These are phyloP conservation scores for Notarius quadriscutis DNA, from an alignment of 2,113 vertebrate species.

Conservation along the genomic window DNA sequence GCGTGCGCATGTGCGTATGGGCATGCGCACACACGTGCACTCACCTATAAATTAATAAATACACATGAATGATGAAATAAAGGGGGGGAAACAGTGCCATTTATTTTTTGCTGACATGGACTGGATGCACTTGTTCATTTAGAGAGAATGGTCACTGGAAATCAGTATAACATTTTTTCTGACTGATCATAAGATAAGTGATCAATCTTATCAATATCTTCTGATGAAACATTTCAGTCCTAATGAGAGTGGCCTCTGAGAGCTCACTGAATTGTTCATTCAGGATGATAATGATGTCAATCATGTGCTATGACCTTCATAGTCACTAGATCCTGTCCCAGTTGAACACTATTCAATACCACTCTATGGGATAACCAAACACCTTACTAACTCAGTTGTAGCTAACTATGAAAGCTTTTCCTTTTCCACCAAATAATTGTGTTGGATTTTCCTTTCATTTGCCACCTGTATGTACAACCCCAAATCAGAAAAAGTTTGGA, in stretches of 20 bases:
- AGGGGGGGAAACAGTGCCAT: not conserved
- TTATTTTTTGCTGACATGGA: not conserved
- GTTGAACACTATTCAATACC: not conserved
- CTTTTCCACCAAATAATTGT: not conserved
- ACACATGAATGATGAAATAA: not conserved
- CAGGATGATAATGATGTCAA: not conserved
- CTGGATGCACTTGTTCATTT: not conserved
- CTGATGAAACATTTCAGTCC: not conserved
- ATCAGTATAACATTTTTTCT: not conserved
- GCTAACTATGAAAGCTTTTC: too few relatives aligned
- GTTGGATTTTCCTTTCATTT: not conserved
- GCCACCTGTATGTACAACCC: not conserved
- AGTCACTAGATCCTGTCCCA: not conserved
- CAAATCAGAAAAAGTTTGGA: too few relatives aligned
- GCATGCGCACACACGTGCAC: not conserved
- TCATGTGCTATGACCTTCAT: not conserved
- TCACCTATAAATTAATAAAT: not conserved
- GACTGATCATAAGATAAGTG: not conserved
- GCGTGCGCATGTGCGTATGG: not conserved
- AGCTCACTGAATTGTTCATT: not conserved
- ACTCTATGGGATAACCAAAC: not conserved
- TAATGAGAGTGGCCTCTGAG: not conserved
- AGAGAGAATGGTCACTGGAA: not conserved
- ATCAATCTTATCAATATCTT: not conserved
- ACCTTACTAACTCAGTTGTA: not conserved